phyloP scores from a whole-genome alignment of 2,888 invertebrate species.

The Macrosoma leucophasiata region DNA sequence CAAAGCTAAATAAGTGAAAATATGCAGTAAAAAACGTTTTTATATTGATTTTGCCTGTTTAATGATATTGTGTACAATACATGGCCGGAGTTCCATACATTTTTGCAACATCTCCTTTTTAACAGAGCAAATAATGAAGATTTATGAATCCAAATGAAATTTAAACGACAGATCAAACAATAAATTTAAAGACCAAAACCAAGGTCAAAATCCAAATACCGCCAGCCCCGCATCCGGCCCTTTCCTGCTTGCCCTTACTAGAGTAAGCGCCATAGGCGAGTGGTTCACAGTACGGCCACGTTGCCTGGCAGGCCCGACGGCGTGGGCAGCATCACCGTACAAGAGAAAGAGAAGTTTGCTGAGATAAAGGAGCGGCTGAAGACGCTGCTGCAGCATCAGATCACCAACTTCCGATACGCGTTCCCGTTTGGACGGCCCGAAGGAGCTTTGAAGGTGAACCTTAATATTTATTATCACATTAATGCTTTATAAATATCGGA shows the following conservation, averaged over 20 bases:
- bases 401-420: conserved; percentile 98
- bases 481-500: too few species aligned
- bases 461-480: neutral
- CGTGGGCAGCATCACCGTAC: conserved; percentile 98
- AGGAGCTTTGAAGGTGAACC: conserved; percentile 88
- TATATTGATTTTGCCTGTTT: too few species aligned
- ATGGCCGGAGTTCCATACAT: too few species aligned
- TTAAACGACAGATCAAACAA: too few species aligned
- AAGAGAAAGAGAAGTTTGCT: conserved; percentile 98
- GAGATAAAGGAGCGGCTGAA: conserved; percentile 97
- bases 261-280: conserved; percentile 66
- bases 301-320: conserved; percentile 93
- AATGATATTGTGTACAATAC: too few species aligned
- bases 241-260: conserved; percentile 70
- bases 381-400: conserved; percentile 96
- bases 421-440: conserved; percentile 99
- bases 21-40: too few species aligned
- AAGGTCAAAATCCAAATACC: too few species aligned
- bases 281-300: conserved; percentile 73
- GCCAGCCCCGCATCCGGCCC: conserved; percentile 51
- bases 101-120: too few species aligned
- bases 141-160: too few species aligned
- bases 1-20: too few species aligned
- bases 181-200: too few species aligned
- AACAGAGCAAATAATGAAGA: too few species aligned